Percentiles rank a stretch among this genome's conserved stretches.
phyloP scores from a whole-genome alignment of 2,113 vertebrate species.

The Anarrhichthys ocellatus region DNA sequence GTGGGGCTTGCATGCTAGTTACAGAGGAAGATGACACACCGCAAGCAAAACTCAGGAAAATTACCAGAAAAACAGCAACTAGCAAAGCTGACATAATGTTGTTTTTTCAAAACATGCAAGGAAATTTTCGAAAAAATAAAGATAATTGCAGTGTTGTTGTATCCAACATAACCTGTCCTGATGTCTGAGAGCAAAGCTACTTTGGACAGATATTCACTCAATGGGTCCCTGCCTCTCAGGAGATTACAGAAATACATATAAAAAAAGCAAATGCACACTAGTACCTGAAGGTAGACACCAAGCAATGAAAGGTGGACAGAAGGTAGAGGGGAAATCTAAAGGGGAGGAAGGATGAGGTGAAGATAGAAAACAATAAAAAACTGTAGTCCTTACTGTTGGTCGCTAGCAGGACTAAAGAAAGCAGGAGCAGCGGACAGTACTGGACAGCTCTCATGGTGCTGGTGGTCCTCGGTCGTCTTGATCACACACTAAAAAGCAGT shows the following conservation, averaged over 20 bases:
- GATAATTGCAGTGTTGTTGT: neutral
- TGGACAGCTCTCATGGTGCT: conserved; percentile 81
- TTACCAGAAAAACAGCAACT: conserved; percentile 6
- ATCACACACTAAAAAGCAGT: conserved; percentile 79
- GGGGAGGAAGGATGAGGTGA: neutral
- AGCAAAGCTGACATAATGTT: conserved; percentile 4
- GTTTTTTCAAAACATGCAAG: neutral
- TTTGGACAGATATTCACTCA: neutral
- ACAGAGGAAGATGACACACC: conserved; percentile 34
- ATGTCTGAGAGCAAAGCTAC: neutral
- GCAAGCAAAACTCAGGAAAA: conserved; percentile 33
- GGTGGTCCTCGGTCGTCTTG: conserved; percentile 65
- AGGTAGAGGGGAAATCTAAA: neutral
- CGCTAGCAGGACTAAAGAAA: conserved; percentile 76
- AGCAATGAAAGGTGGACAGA: conserved; percentile 10
- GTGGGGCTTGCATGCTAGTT: conserved; percentile 52
- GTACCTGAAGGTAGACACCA: conserved; percentile 7
- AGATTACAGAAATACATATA: neutral
- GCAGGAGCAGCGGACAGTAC: conserved; percentile 74
- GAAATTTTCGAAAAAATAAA: neutral
- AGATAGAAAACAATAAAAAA: neutral
- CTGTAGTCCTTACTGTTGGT: conserved; percentile 81
- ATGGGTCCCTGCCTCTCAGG: neutral
- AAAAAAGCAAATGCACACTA: neutral
- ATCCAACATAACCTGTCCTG: neutral